Evolutionary conservation across 1,140 invertebrate genomes (phyloP), one percentile per base, ranked within the genome.

Genomic region (Thaumatotibia leucotreta): DNA sequence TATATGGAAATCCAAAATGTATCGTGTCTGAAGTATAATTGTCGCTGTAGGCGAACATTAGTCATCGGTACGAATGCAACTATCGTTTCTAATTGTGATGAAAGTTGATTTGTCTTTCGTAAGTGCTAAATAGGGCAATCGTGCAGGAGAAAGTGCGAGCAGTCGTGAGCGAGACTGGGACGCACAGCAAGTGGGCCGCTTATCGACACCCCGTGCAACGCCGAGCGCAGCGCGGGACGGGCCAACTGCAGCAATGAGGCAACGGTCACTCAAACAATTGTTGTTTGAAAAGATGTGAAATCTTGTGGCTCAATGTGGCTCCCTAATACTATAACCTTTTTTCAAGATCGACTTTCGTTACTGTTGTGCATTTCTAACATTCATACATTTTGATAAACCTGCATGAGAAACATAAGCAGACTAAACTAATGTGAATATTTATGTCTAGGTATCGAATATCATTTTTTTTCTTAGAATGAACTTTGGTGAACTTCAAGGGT

Each of bases 81-180:
- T 33, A 62, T 62, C 52, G 27, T 58, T 31, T 64, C n/a, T 39
- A 45, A 52, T 63, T 63, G 58, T 62, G 74, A 74, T 73, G 77
- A 77, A 80, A 82, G 79, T 82, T 69, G 72, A 77, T 72, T 82
- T 72, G 70, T 77, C 67, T 58, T 71, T 71, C 69, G 66, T 67
- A 66, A 52, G 63, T 50, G 27, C 64, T 73, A 76, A 72, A 82
- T 79, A 77, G 82, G 76, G 68, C 79, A 75, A 61, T 80, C 82
- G 80, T 84, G 82, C 70, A 64, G 69, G 76, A 79, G 80, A 84
- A 84, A 84, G 80, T 84, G 70, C 65, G 65, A 73, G 70, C 68
- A 73, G 73, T 76, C 76, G 79, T 82, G 81, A 82, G 75, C 67
- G 66, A 61, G 68, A 45, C 72, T 69, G 66, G 80, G 76, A 80